A percentile compares a stretch with the other conserved stretches of the same genome.
Conservation (phyloP, 2,888 invertebrate species). For the Uropetala carovei region DNA sequence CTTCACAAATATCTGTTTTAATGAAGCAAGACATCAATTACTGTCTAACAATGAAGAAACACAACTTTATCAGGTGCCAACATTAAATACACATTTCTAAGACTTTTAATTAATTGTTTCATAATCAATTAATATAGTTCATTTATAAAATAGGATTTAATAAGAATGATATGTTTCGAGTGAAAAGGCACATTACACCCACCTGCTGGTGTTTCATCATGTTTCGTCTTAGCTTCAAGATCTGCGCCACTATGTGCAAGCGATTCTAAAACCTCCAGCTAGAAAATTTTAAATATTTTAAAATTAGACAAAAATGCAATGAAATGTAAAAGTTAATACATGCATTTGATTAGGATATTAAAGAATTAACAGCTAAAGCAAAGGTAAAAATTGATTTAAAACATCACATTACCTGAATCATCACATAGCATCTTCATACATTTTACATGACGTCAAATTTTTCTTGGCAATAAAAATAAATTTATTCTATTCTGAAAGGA, state of each 20-base stretch:
- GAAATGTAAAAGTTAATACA: no score
- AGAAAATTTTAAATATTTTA: constrained; percentile 71
- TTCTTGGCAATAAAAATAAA: no score
- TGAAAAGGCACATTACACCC: constrained; percentile 70
- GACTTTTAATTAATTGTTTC: not conserved
- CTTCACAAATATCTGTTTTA: constrained; percentile 93
- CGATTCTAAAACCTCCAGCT: constrained; percentile 96
- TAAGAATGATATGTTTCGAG: not conserved
- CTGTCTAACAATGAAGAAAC: not conserved
- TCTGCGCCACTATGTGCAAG: constrained; percentile 98
- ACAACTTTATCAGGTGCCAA: not conserved
- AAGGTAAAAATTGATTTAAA: no score
- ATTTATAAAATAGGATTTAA: not conserved
- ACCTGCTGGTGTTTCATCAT: constrained; percentile 98
- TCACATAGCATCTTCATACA: no score
- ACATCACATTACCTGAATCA: no score
- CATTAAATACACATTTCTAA: not conserved
- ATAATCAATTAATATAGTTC: no score
- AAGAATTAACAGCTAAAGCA: no score
- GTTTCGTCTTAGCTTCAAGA: constrained; percentile 96
- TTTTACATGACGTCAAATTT: no score
- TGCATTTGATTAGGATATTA: no score
- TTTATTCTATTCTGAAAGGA: no score
- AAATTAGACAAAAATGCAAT: no score
- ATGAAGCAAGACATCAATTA: constrained; percentile 34